These are phyloP conservation scores for Oreonectes daqikongensis DNA, from an alignment of 2,797 vertebrate genomes.

Conservation along the genomic window DNA sequence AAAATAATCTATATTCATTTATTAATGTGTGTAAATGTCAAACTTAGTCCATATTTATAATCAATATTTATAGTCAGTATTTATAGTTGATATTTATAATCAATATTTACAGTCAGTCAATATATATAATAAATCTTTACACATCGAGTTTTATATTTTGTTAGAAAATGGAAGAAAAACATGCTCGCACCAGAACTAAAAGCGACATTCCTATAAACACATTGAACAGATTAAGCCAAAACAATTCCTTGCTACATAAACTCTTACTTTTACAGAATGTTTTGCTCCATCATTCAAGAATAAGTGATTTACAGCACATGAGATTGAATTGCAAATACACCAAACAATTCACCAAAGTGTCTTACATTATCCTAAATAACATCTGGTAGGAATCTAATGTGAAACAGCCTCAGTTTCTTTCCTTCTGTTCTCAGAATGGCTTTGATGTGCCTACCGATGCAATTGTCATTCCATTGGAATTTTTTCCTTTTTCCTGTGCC, in stretches of 20 bases:
- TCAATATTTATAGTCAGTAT: neutral
- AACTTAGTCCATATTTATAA: neutral
- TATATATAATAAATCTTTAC: neutral
- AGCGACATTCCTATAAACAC: neutral
- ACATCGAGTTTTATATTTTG: no score
- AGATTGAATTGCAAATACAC: neutral
- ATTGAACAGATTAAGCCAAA: neutral
- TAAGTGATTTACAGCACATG: neutral
- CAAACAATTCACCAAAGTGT: neutral
- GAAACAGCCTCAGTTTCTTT: constrained; percentile 18
- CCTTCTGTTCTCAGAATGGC: constrained; percentile 34
- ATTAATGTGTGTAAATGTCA: neutral
- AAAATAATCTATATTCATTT: neutral
- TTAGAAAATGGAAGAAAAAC: neutral
- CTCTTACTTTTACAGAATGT: neutral
- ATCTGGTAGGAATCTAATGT: constrained; percentile 23
- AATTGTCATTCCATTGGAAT: constrained; percentile 57
- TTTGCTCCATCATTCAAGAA: constrained; percentile 1
- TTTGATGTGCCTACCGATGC: constrained; percentile 49
- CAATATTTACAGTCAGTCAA: neutral
- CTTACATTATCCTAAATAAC: constrained; percentile 3
- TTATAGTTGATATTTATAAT: neutral
- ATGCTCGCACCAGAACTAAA: no score
- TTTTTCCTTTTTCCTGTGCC: constrained; percentile 48
- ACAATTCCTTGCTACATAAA: neutral